Percentiles rank a stretch among this genome's conserved stretches.
Evolutionary conservation across 2,888 invertebrate species (phyloP).

Genomic region (Ophion ventricosus): DNA sequence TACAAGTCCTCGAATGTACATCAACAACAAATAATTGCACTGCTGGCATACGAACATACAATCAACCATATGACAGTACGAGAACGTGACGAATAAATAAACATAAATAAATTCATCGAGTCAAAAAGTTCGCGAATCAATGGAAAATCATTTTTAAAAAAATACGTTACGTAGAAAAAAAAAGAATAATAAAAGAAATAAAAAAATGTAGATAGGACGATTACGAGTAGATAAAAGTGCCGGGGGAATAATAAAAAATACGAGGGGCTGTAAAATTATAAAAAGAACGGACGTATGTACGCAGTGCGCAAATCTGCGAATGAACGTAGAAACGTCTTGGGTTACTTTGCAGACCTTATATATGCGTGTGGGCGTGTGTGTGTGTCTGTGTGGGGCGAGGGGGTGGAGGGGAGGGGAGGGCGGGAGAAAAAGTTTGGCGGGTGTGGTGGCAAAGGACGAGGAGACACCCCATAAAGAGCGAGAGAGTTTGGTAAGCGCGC

Average conservation of each 20-base stretch:
- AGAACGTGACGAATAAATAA: neutral
- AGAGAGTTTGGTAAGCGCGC: constrained; percentile 17
- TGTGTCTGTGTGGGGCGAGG: too few relatives aligned
- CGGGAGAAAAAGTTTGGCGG: constrained; percentile 56
- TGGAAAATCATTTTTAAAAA: neutral
- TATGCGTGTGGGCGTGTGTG: constrained; percentile 4
- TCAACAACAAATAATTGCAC: neutral
- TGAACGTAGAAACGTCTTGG: constrained; percentile 11
- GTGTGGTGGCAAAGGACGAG: constrained; percentile 48
- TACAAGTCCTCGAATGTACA: constrained; percentile 1
- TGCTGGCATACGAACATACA: too few relatives aligned
- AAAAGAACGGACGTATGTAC: constrained; percentile 35
- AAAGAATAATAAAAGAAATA: neutral
- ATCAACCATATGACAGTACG: too few relatives aligned
- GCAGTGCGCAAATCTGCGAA: constrained; percentile 64
- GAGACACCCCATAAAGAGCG: constrained; percentile 50
- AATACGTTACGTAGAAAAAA: neutral
- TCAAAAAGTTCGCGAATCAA: constrained; percentile 19
- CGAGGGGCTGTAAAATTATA: neutral
- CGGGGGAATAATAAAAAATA: neutral
- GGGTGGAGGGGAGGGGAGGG: neutral
- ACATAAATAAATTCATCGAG: neutral
- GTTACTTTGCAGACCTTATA: neutral
- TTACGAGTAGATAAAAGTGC: constrained; percentile 11
- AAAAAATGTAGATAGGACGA: neutral